Base-by-base conservation (phyloP, 2,113 vertebrate genomes). In the Archocentrus centrarchus region DNA sequence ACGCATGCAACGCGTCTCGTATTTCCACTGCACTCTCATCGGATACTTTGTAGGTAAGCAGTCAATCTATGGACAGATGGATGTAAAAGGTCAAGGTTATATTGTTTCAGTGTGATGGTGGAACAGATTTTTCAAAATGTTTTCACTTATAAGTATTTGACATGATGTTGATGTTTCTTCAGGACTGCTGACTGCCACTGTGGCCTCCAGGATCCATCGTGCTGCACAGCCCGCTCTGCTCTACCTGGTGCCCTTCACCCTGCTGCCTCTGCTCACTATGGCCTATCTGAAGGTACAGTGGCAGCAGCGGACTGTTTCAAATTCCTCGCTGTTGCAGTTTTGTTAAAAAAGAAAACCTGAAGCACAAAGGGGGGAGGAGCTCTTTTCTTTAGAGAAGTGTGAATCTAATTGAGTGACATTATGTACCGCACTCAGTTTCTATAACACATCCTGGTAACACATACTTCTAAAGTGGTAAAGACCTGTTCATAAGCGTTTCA, bases 221-320 rank as follows among this genome's bases (percentile, higher is more conserved):
- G 98, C 98, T 11, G 98, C 98, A 85, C 98, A 99, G 94, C 98
- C 98, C 0, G 98, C 98, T 85, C 97, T 99, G 18, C 97, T 99
- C 84, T 99, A 99, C 93, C 95, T 99, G 96, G 98, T 99, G 93
- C 98, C 98, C 3, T 99, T 99, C 90, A 99, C 98, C 96, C 96
- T 99, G 93, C 96, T 99, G 97, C 98, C 98, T 77, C 98, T 99
- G 92, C 98, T 99, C 95, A 99, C 98, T 13, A 99, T 99, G 98
- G 98, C 98, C 96, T 99, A 99, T 94, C 95, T 99, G 96, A 99
- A 99, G 98, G 98, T 99, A 95, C 88, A 0, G 30, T 13, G 18
- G 20, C 44, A 73, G 14, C 44, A 62, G 13, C 64, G 17, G 20
- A 64, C 53, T 22, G 2, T 35, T 18, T 22, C 24, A 6, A 47